Base-by-base conservation (phyloP, 2,113 vertebrate species). In the Lepisosteus osseus region DNA sequence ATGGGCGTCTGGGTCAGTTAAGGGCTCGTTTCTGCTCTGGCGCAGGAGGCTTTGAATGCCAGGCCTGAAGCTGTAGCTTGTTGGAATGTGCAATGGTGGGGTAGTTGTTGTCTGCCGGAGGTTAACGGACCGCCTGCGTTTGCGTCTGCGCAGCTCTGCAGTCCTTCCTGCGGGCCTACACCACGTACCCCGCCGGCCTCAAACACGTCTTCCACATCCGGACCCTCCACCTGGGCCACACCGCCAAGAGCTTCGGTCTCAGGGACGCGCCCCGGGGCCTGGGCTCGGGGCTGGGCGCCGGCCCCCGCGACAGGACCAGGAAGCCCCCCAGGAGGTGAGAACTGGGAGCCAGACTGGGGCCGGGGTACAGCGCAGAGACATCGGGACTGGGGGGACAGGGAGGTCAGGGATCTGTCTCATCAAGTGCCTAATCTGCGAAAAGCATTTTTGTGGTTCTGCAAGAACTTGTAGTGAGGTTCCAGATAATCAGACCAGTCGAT, bases 221-320 rank as follows among this genome's bases (percentile, higher is more conserved):
- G 2, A 73, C 80, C 12, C 87, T 94, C 14, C 93, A 94, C 75
- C 80, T 94, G 1, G 93, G 97, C 11, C 97, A 99, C 0, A 71
- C 92, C 74, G 92, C 93, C 0, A 99, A 99, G 91, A 99, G 96
- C 89, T 99, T 99, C 3, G 97, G 96, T 65, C 87, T 99, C 29
- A 88, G 97, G 77, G 97, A 99, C 7, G 94, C 96, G 0, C 97
- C 97, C 0, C 85, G 85, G 75, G 92, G 90, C 43, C 93, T 98
- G 11, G 75, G 77, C 12, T 70, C 78, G 62, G 40, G 4, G 80
- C 0, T 68, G 74, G 69, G 0, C 77, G 9, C 3, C 72, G 8
- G 45, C 69, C 84, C 54, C 1, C 79, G 82, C 68, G 80, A 81
- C 74, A 91, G 76, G 65, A 77, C 15, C 72, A 90, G 85, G 43